These are phyloP conservation scores for Tenodera sinensis DNA, from an alignment of 2,888 invertebrate genomes.

Conservation along the genomic window DNA sequence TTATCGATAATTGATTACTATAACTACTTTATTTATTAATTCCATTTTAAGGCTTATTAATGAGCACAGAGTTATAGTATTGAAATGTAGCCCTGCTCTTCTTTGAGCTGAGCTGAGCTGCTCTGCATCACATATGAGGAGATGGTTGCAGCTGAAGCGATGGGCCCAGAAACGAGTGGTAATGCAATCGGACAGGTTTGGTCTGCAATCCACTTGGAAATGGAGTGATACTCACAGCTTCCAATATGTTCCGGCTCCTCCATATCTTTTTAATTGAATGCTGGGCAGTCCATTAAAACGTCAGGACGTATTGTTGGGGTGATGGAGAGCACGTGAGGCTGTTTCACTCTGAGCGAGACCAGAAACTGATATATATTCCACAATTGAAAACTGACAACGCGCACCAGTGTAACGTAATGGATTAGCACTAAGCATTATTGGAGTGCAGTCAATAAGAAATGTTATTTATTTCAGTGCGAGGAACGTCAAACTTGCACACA, in stretches of 20 bases:
- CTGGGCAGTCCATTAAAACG: not conserved
- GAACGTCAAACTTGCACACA: no score
- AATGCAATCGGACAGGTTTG: not conserved
- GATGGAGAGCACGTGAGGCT: not conserved
- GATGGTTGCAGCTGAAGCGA: no score
- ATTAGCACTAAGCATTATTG: not conserved
- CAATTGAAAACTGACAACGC: not conserved
- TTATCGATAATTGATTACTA: no score
- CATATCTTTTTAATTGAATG: not conserved
- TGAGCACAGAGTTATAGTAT: no score
- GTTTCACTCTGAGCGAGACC: not conserved
- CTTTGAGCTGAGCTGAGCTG: no score
- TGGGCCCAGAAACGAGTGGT: not conserved
- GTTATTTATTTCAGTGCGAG: no score
- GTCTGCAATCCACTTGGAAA: not conserved
- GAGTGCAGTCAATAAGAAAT: not conserved
- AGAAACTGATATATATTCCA: not conserved
- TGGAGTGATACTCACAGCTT: not conserved
- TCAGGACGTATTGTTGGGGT: not conserved
- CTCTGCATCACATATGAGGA: no score
- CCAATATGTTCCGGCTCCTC: not conserved
- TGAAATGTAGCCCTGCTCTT: no score
- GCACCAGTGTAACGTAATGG: not conserved
- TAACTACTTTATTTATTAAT: no score
- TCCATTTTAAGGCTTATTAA: no score